Evolutionary conservation across 2,888 invertebrate species (phyloP).

Genomic region (Lepidocyrtoides sp.): DNA sequence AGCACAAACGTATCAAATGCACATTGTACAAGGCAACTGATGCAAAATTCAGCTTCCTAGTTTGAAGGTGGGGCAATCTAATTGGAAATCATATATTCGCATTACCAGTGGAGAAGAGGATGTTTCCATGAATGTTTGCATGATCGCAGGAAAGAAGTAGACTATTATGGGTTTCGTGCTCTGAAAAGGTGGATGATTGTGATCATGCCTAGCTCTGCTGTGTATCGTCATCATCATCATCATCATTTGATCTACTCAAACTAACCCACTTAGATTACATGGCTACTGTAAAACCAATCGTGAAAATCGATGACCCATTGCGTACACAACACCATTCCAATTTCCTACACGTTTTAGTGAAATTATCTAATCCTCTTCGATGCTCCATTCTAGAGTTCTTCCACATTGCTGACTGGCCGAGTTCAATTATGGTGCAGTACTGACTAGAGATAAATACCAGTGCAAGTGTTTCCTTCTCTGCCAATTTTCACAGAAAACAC

Average conservation of each 20-base stretch:
- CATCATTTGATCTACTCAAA: not conserved
- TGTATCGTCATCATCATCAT: not conserved
- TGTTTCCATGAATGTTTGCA: no score
- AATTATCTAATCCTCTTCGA: not conserved
- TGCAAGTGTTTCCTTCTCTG: not conserved
- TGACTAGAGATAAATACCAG: not conserved
- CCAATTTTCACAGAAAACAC: not conserved
- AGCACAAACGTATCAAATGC: not conserved
- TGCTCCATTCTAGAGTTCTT: not conserved
- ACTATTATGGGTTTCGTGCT: not conserved
- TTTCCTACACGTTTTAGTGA: not conserved
- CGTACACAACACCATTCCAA: not conserved
- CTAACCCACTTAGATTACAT: not conserved
- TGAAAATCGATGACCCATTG: slow-evolving; percentile 36
- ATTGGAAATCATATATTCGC: not conserved
- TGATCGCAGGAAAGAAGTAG: no score
- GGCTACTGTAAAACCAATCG: slow-evolving; percentile 13
- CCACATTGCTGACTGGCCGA: not conserved
- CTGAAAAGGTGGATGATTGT: not conserved
- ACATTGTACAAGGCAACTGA: slow-evolving; percentile 29
- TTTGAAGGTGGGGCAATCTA: not conserved
- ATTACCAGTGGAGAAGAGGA: not conserved
- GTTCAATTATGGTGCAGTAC: not conserved
- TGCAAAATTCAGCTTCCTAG: slow-evolving; percentile 66
- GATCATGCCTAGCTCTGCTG: not conserved